Conservation (phyloP, 2,888 invertebrate species). For the Dicyrtomina minuta region DNA sequence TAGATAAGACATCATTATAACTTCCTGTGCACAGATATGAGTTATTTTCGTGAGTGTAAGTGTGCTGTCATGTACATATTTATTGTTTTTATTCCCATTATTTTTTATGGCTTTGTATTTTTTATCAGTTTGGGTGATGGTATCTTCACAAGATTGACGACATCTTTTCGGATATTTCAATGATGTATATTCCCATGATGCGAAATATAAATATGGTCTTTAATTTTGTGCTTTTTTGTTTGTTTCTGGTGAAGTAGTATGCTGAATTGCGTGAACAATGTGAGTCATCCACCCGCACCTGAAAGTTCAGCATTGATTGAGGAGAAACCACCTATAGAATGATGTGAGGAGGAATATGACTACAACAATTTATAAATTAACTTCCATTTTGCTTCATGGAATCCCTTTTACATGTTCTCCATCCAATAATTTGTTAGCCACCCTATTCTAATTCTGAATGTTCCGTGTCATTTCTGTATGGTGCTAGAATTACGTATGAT, state of each 20-base stretch:
- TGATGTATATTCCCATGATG: too few species aligned
- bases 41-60: conserved; percentile 7
- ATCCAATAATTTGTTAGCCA: background rate
- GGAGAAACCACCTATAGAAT: conserved; percentile 76
- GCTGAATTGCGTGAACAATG: conserved; percentile 92
- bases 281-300: conserved; percentile 82
- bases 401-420: conserved; percentile 44
- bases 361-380: conserved; percentile 51
- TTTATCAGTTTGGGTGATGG: background rate
- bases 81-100: background rate
- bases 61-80: conserved; percentile 1
- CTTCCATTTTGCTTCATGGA: background rate
- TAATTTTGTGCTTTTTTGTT: background rate
- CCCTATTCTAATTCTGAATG: background rate
- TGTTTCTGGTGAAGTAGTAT: conserved; percentile 67
- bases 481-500: too few species aligned
- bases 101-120: background rate
- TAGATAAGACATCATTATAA: conserved; percentile 25
- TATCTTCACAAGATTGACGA: background rate
- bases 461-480: too few species aligned
- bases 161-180: background rate
- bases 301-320: conserved; percentile 71
- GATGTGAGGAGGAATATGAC: conserved; percentile 67
- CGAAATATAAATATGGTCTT: background rate
- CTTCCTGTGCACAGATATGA: background rate